Base-by-base conservation (phyloP, 2,797 vertebrate genomes). In the Hypotaenidia okinawae region DNA sequence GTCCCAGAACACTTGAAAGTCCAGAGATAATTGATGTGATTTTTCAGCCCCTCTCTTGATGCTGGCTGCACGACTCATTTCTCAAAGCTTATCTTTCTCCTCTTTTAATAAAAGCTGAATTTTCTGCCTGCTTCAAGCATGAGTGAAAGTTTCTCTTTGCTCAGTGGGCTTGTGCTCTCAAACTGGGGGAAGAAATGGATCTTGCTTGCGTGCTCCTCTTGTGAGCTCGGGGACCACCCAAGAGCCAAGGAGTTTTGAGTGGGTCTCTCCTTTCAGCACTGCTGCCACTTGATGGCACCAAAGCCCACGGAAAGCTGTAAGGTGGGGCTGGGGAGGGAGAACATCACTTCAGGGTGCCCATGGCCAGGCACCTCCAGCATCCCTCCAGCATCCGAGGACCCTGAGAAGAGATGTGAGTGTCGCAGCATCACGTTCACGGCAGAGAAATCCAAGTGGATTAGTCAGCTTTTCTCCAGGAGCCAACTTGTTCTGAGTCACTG, bases 271-370 rank as follows among this genome's bases (percentile, higher is more conserved):
- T 63, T 87, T 73, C 21, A 15, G 78, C 25, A 9, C 33, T 30
- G 25, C 28, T 57, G 61, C 95, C 97, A 94, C 96, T 22, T 83
- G 96, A 95, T 97, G 97, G 96, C 95, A 95, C 89, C 95, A 97
- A 94, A 97, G 93, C 51, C 93, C 93, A 68, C 0, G 37, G 47
- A 87, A 97, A 94, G 4, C n/a, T 55, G 43, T 3, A 6, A 15
- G 17, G 49, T 9, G 61, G 28, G 32, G 41, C 11, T 64, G n/a
- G 43, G 22, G 23, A 21, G 16, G 22, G 9, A 11, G 27, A 10
- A 25, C 58, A 80, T 74, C 84, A 1, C 25, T 62, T n/a, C 24
- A 4, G 64, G 32, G 28, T 15, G 24, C 30, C 51, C 35, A 1
- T 9, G 37, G 33, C 39, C 73, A 24, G 27, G 8, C 24, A 41